Evolutionary conservation across 2,888 invertebrate genomes (phyloP).

Genomic region (Cordylochernes scorpioides): DNA sequence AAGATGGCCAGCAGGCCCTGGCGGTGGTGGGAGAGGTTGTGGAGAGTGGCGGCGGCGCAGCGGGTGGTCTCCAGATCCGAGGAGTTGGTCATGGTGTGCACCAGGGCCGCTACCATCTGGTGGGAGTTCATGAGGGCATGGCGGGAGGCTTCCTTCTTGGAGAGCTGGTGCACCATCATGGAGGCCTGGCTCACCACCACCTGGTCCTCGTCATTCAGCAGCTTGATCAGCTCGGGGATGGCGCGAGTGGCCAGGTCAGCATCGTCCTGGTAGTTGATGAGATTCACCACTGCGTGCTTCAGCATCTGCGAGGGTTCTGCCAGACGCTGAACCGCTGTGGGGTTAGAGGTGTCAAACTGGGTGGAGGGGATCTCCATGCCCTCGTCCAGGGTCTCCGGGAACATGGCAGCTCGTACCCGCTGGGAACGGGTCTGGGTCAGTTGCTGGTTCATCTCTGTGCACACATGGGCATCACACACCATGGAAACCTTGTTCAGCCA

Average conservation of each 20-base stretch:
- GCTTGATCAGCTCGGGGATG: conserved; percentile 79
- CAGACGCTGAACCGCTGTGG: conserved; percentile 80
- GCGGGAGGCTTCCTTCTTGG: conserved; percentile 79
- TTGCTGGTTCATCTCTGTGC: conserved; percentile 72
- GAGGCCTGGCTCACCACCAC: conserved; percentile 92
- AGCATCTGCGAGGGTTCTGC: conserved; percentile 86
- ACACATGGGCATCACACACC: not conserved
- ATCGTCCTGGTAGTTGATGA: conserved; percentile 65
- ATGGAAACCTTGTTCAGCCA: not conserved
- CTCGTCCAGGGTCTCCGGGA: conserved; percentile 88
- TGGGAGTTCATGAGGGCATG: conserved; percentile 91
- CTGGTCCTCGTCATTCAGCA: conserved; percentile 80
- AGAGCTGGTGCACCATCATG: conserved; percentile 96
- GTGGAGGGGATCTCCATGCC: conserved; percentile 90
- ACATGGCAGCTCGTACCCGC: conserved; percentile 93
- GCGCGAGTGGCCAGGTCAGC: conserved; percentile 15
- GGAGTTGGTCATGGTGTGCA: conserved; percentile 77
- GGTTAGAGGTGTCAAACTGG: conserved; percentile 76
- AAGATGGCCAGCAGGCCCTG: conserved; percentile 92
- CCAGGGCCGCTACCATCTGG: conserved; percentile 62
- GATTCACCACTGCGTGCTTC: conserved; percentile 78
- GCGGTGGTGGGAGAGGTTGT: conserved; percentile 88
- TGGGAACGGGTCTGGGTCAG: conserved; percentile 83
- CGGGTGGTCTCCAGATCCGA: conserved; percentile 89
- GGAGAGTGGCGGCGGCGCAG: conserved; percentile 85